phyloP scores from a whole-genome alignment of 1,140 invertebrate species.

The Probaryconus sp. region DNA sequence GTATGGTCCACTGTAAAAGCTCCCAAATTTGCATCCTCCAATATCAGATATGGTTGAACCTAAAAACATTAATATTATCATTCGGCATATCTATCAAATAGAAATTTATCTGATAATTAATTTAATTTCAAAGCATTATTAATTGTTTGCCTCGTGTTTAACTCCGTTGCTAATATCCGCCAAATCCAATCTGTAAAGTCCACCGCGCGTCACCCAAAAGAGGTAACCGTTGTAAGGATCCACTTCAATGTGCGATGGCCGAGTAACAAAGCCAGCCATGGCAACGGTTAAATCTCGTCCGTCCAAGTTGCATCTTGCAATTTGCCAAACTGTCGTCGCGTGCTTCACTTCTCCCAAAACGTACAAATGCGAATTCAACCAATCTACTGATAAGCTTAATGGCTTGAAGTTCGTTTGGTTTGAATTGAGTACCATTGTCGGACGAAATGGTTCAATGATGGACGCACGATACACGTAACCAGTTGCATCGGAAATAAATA shows the following conservation, averaged over 20 bases:
- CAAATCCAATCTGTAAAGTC: constrained; percentile 88
- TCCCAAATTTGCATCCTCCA: constrained; percentile 81
- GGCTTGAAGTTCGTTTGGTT: constrained; percentile 81
- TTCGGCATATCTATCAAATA: not conserved
- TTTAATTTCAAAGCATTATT: no score
- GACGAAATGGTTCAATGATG: constrained; percentile 71
- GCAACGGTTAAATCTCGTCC: constrained; percentile 84
- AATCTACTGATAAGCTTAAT: constrained; percentile 88
- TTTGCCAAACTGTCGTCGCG: constrained; percentile 82
- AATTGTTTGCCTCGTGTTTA: constrained; percentile 78
- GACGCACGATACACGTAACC: constrained; percentile 81
- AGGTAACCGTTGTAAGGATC: constrained; percentile 96
- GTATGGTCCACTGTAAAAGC: constrained; percentile 89
- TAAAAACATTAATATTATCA: constrained; percentile 24
- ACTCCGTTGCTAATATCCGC: constrained; percentile 84
- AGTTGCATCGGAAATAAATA: constrained; percentile 87
- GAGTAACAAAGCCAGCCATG: constrained; percentile 81
- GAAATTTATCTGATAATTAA: constrained; percentile 5
- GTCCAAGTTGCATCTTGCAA: constrained; percentile 86
- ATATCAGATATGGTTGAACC: constrained; percentile 78
- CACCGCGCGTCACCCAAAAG: constrained; percentile 86
- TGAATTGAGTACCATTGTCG: constrained; percentile 79
- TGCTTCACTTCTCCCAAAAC: constrained; percentile 84
- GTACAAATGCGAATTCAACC: constrained; percentile 90
- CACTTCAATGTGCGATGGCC: constrained; percentile 88